These are phyloP conservation scores for Palythoa grandiflora DNA, from an alignment of 92 coral and sea anemone species.

Conservation along the genomic window DNA sequence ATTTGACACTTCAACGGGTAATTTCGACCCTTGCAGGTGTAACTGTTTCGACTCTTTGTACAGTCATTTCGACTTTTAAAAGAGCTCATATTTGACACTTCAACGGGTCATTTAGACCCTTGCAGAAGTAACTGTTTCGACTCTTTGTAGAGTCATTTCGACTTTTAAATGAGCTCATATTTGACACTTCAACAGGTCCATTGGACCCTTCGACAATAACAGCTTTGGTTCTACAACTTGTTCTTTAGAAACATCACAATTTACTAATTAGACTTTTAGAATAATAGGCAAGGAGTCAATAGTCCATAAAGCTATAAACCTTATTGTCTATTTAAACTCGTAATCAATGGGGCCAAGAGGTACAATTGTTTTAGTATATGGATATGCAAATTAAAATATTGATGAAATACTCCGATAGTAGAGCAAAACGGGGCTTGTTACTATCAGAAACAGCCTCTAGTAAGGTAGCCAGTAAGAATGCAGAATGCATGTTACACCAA, in stretches of 20 bases:
- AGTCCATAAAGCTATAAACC: slow-evolving; percentile 15
- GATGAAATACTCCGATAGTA: background rate
- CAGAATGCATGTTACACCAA: background rate
- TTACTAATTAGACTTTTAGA: background rate
- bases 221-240: background rate
- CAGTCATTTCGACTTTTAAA: no score
- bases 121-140: no score
- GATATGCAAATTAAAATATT: background rate
- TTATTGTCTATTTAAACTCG: background rate
- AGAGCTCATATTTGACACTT: no score
- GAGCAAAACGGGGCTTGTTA: slow-evolving; percentile 2
- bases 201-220: slow-evolving; percentile 22
- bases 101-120: no score
- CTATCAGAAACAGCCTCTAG: slow-evolving; percentile 5
- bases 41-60: no score
- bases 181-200: background rate
- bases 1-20: no score
- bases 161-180: background rate
- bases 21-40: no score
- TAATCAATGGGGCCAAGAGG: background rate
- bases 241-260: no score
- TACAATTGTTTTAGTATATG: background rate
- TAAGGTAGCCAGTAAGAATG: slow-evolving; percentile 1
- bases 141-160: no score
- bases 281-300: background rate